Percentiles rank a stretch among this genome's conserved stretches.
These are phyloP conservation scores for Sphenodon punctatus DNA, from an alignment of 2,797 vertebrate genomes.

Conservation along the genomic window DNA sequence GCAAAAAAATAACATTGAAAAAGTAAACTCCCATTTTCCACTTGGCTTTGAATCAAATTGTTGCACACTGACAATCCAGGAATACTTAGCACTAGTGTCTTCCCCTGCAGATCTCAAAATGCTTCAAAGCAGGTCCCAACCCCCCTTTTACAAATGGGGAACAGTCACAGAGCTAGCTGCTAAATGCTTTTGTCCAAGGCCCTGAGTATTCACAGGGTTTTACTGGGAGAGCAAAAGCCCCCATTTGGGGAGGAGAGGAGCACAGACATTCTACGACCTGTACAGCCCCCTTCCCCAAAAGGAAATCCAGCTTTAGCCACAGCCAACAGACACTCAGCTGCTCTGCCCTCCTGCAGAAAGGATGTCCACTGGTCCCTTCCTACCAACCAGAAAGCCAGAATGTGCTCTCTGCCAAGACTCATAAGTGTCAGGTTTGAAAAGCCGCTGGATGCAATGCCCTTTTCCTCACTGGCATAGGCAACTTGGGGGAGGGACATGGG, in stretches of 20 bases:
- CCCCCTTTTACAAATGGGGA: background rate
- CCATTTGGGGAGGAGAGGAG: background rate
- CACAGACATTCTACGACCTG: background rate
- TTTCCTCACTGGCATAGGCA: too few relatives aligned
- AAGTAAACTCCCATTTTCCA: background rate
- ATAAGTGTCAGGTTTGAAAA: too few relatives aligned
- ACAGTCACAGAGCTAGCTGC: background rate
- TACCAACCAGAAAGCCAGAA: too few relatives aligned
- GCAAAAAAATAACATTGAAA: background rate
- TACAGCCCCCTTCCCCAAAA: background rate
- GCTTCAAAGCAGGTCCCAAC: background rate
- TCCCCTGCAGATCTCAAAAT: too few relatives aligned
- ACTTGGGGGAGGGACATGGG: too few relatives aligned
- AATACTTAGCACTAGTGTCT: background rate
- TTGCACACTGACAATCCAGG: background rate
- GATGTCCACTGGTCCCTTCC: too few relatives aligned
- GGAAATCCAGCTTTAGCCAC: background rate
- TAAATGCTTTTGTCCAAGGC: background rate
- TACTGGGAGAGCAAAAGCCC: background rate
- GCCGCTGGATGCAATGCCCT: too few relatives aligned
- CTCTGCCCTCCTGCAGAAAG: too few relatives aligned
- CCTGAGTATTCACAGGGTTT: background rate
- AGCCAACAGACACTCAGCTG: too few relatives aligned
- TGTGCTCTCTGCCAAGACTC: too few relatives aligned
- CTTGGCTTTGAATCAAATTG: background rate